Percentiles rank a stretch among this genome's conserved stretches.
Evolutionary conservation across 2,797 vertebrate genomes (phyloP).

Genomic region (Lepilemur ruficaudatus): DNA sequence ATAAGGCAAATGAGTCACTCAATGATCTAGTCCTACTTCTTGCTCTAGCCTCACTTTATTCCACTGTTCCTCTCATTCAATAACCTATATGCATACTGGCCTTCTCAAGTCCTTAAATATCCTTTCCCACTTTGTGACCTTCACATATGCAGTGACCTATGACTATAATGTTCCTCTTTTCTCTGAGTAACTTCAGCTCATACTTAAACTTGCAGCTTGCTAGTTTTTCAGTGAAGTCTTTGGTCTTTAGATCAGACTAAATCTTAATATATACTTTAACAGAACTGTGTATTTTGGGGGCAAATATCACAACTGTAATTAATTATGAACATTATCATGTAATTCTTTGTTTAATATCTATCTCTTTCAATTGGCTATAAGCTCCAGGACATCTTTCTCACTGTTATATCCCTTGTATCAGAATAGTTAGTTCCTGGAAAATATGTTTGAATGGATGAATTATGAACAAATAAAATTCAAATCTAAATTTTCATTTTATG

Average conservation of each 20-base stretch:
- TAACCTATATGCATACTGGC: not conserved
- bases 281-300: not conserved
- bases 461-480: conserved; percentile 29
- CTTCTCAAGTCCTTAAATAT: not conserved
- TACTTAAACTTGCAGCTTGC: not conserved
- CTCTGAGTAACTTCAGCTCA: not conserved
- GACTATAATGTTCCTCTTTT: not conserved
- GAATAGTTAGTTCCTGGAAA: not conserved
- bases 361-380: not conserved
- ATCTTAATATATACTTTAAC: not conserved
- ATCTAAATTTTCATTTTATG: conserved; percentile 27
- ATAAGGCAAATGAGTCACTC: not conserved
- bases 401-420: not conserved
- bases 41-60: not conserved
- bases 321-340: not conserved
- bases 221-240: not conserved
- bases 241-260: not conserved
- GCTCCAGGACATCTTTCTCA: not conserved
- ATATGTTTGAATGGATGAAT: not conserved
- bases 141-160: not conserved
- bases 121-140: not conserved
- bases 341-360: not conserved
- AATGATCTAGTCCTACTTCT: not conserved
- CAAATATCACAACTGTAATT: not conserved
- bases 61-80: not conserved